Evolutionary conservation across 2,888 invertebrate genomes (phyloP).

Genomic region (Ariolimax columbianus): DNA sequence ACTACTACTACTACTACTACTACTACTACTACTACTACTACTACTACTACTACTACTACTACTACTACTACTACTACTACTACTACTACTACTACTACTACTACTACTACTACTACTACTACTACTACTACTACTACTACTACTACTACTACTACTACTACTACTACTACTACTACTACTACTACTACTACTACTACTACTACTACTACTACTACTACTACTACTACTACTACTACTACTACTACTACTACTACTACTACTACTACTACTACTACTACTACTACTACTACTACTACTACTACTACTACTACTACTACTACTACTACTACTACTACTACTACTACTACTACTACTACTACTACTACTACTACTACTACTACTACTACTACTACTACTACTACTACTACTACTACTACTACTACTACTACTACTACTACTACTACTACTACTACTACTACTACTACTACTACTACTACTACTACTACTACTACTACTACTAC

Average conservation of each 20-base stretch:
- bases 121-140: constrained; percentile 21
- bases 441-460: constrained; percentile 18
- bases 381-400: constrained; percentile 16
- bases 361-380: constrained; percentile 16
- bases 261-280: constrained; percentile 19
- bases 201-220: constrained; percentile 2
- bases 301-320: constrained; percentile 19
- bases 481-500: constrained; percentile 38
- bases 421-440: constrained; percentile 28
- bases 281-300: constrained; percentile 34
- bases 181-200: constrained; percentile 1
- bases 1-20: constrained; percentile 33
- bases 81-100: constrained; percentile 35
- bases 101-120: constrained; percentile 20
- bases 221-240: constrained; percentile 13
- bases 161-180: constrained; percentile 32
- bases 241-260: constrained; percentile 15
- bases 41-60: constrained; percentile 28
- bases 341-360: constrained; percentile 5
- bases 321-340: constrained; percentile 6
- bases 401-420: constrained; percentile 16
- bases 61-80: constrained; percentile 31
- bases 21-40: constrained; percentile 32
- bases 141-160: constrained; percentile 33
- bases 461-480: constrained; percentile 34